These are phyloP conservation scores for cat (Felis catus) DNA, from an alignment of 2,113 vertebrate species.

Conservation along the genomic window DNA sequence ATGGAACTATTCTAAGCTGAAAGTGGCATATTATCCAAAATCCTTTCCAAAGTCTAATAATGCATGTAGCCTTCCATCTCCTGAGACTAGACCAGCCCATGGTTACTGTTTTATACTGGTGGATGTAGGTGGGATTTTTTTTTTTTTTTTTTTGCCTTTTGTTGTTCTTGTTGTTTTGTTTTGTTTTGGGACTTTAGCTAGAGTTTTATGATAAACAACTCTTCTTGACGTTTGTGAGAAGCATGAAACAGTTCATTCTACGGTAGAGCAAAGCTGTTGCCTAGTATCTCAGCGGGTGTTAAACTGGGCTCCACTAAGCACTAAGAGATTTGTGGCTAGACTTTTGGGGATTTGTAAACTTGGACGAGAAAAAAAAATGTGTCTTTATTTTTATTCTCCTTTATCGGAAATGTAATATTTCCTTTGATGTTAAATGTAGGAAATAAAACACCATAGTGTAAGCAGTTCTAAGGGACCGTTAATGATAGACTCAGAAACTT, in stretches of 20 bases:
- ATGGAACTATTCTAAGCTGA: not conserved
- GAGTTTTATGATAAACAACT: not conserved
- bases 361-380: not conserved
- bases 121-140: not conserved
- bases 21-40: not conserved
- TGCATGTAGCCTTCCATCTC: accelerated
- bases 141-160: not conserved
- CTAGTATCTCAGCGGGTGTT: not conserved
- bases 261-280: not conserved
- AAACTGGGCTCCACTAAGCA: not conserved
- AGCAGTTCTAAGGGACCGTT: not conserved
- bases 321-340: not conserved
- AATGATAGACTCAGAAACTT: not conserved
- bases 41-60: not conserved
- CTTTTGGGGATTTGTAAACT: not conserved
- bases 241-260: not conserved
- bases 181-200: not conserved
- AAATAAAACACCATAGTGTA: not conserved
- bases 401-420: not conserved
- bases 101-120: not conserved
- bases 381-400: not conserved
- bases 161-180: not conserved
- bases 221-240: not conserved
- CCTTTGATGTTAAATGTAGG: not conserved
- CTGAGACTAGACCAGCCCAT: not conserved